Percentiles rank a stretch among this genome's conserved stretches.
Evolutionary conservation across 2,797 vertebrate species (phyloP).

Genomic region (Mus caroli): DNA sequence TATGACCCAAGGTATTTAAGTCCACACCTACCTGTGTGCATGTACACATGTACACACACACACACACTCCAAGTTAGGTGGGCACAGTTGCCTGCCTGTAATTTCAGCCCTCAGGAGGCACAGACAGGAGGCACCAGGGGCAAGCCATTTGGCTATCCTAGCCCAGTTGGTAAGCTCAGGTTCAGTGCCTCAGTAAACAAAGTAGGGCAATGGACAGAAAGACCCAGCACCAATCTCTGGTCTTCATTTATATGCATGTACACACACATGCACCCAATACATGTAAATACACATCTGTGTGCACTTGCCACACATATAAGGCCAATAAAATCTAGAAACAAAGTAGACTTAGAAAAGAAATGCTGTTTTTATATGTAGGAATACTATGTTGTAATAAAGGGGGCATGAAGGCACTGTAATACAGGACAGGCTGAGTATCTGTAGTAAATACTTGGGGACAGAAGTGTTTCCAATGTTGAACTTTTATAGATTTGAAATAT

Average conservation of each 20-base stretch:
- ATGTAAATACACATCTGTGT: background rate
- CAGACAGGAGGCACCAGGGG: background rate
- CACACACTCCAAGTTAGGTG: too few species aligned
- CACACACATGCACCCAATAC: background rate
- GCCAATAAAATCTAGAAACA: slow-evolving; percentile 40
- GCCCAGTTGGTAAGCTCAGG: background rate
- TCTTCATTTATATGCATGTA: background rate
- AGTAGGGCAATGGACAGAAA: background rate
- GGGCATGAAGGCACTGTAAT: background rate
- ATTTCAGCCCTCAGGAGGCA: background rate
- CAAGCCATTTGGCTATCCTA: background rate
- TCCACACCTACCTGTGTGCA: background rate
- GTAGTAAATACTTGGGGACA: background rate
- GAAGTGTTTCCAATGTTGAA: background rate
- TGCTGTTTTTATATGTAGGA: background rate
- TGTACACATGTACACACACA: background rate
- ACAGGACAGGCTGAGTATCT: background rate
- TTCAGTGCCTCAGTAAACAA: background rate
- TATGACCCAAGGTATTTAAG: background rate
- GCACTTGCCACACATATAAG: background rate
- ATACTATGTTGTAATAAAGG: slow-evolving; percentile 9
- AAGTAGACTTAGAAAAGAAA: slow-evolving; percentile 41
- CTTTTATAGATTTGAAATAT: background rate
- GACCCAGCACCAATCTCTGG: background rate
- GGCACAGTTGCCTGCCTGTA: background rate